These are phyloP conservation scores for Lophotriccus pileatus DNA, from an alignment of 2,797 vertebrate species.

Conservation along the genomic window DNA sequence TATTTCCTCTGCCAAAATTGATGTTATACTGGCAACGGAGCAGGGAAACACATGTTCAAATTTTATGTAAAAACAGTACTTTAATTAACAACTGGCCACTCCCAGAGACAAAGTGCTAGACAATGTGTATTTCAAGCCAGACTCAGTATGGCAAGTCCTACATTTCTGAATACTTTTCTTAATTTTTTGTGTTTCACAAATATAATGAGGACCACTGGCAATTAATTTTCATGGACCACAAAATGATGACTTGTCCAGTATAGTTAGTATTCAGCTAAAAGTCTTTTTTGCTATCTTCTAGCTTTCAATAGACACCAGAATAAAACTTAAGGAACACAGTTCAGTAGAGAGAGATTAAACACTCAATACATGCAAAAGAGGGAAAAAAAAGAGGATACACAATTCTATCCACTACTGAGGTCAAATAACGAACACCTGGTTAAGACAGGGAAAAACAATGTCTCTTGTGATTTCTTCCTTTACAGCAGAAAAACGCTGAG, in stretches of 20 bases:
- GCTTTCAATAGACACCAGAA: neutral
- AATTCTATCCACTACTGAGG: neutral
- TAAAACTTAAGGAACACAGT: neutral
- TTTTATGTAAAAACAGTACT: conserved; percentile 3
- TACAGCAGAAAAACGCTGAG: neutral
- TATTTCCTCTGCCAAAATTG: conserved; percentile 1
- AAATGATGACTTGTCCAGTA: neutral
- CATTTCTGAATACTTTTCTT: neutral
- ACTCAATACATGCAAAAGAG: neutral
- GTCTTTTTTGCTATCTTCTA: neutral
- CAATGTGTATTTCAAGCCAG: neutral
- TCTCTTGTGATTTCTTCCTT: conserved; percentile 43
- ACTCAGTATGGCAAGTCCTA: neutral
- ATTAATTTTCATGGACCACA: neutral
- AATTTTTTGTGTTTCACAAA: neutral
- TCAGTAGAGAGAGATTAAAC: neutral
- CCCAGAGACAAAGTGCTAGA: neutral
- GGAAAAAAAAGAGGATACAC: neutral
- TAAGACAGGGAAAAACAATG: neutral
- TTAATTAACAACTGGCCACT: conserved; percentile 25
- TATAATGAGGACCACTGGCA: neutral
- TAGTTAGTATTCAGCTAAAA: neutral
- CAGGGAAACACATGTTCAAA: neutral
- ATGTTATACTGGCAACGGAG: conserved; percentile 5
- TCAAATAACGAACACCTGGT: conserved; percentile 6